A percentile compares a stretch with the other conserved stretches of the same genome.
phyloP scores from a whole-genome alignment of 1,140 invertebrate genomes.

The Brachionus asplanchnoidis region DNA sequence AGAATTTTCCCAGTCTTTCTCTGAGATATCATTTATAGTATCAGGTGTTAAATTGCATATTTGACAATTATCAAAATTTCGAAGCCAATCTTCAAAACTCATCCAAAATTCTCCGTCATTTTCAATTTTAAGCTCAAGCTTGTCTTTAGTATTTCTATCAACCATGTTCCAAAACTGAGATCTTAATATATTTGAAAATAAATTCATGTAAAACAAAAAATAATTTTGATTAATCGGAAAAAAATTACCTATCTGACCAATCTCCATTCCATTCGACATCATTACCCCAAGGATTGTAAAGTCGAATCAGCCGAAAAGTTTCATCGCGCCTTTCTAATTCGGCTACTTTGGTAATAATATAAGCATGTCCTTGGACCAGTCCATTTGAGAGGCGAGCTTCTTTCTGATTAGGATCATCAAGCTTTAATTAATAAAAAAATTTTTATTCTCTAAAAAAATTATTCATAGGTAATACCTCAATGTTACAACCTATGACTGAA shows the following conservation, averaged over 20 bases:
- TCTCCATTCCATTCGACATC: conserved; percentile 91
- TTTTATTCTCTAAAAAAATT: not conserved
- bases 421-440: not conserved
- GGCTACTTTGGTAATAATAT: conserved; percentile 39
- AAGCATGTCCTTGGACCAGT: conserved; percentile 41
- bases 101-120: conserved; percentile 43
- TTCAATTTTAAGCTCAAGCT: conserved; percentile 63
- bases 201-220: not conserved
- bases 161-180: conserved; percentile 75
- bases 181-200: not conserved
- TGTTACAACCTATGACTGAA: conserved; percentile 31
- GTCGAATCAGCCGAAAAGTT: not conserved
- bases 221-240: not conserved
- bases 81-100: conserved; percentile 40
- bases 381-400: conserved; percentile 10
- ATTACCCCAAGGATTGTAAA: conserved; percentile 91
- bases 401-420: not conserved
- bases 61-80: conserved; percentile 40
- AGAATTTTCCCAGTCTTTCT: conserved; percentile 8
- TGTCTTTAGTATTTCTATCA: conserved; percentile 76
- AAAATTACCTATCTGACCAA: conserved; percentile 38
- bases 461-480: not conserved
- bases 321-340: conserved; percentile 13
- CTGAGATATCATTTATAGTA: conserved; percentile 16
- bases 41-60: conserved; percentile 42